These are phyloP conservation scores for Chrysochloris asiatica DNA, from an alignment of 2,113 vertebrate species.

Conservation along the genomic window DNA sequence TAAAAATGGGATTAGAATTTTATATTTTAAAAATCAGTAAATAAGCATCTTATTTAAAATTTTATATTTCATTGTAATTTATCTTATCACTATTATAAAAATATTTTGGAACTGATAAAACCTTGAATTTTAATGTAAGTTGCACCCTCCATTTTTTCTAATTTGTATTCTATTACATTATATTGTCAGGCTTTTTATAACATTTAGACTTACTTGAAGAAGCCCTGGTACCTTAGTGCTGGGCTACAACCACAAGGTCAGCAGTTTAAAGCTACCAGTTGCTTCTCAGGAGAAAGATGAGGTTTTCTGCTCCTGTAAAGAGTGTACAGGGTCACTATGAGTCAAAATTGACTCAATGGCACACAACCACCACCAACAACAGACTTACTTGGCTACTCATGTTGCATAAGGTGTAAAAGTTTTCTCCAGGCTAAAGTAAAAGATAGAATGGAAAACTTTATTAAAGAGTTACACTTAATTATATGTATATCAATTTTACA, in stretches of 20 bases:
- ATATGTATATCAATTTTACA: background rate
- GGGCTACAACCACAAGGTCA: too few species aligned
- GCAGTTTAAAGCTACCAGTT: too few species aligned
- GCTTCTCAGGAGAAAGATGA: too few species aligned
- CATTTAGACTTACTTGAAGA: background rate
- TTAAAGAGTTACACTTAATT: slow-evolving; percentile 30
- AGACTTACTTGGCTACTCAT: background rate
- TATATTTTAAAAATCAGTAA: slow-evolving; percentile 42
- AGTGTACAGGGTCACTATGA: too few species aligned
- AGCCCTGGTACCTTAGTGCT: too few species aligned
- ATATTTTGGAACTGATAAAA: slow-evolving; percentile 34
- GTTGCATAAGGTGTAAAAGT: background rate
- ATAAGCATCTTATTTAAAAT: background rate
- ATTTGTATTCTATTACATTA: background rate
- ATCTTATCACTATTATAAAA: slow-evolving; percentile 27
- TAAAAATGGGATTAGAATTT: background rate
- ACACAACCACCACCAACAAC: too few species aligned
- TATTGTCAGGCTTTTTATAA: background rate
- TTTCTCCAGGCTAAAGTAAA: slow-evolving; percentile 20
- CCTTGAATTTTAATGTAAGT: slow-evolving; percentile 17
- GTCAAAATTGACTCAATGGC: too few species aligned
- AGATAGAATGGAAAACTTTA: slow-evolving; percentile 46
- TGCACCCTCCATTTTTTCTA: background rate
- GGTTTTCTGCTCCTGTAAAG: too few species aligned
- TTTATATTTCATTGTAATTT: slow-evolving; percentile 38